These are phyloP conservation scores for Oreotrochilus melanogaster DNA, from an alignment of 2,113 vertebrate genomes.

Conservation along the genomic window DNA sequence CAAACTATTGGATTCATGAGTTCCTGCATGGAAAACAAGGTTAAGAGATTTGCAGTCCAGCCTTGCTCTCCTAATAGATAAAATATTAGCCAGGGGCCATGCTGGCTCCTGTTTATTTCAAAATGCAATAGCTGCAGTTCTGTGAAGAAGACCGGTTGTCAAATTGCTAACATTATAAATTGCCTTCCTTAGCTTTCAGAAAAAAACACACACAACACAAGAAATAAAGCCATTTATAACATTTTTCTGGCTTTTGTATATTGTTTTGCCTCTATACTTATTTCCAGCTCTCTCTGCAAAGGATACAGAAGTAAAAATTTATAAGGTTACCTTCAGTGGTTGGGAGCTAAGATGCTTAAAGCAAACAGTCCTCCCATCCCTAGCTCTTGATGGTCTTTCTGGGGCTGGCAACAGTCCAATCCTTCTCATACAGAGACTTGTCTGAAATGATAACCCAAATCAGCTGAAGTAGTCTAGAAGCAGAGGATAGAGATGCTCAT, in stretches of 20 bases:
- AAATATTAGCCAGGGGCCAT: background rate
- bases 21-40: background rate
- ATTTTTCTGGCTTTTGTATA: background rate
- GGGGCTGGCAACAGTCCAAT: background rate
- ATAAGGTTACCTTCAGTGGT: background rate
- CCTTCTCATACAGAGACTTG: background rate
- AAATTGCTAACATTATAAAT: background rate
- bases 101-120: constrained; percentile 6
- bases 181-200: constrained; percentile 11
- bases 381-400: background rate
- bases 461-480: background rate
- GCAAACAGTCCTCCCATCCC: background rate
- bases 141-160: background rate
- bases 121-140: background rate
- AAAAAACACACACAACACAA: background rate
- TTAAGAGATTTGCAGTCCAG: background rate
- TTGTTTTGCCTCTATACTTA: background rate
- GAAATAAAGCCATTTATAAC: background rate
- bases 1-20: background rate
- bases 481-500: background rate
- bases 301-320: background rate
- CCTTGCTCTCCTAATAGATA: background rate
- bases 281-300: background rate
- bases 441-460: background rate
- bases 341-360: background rate